These are phyloP conservation scores for Hyperoplus lanceolatus DNA, from an alignment of 2,797 vertebrate genomes.

Conservation along the genomic window DNA sequence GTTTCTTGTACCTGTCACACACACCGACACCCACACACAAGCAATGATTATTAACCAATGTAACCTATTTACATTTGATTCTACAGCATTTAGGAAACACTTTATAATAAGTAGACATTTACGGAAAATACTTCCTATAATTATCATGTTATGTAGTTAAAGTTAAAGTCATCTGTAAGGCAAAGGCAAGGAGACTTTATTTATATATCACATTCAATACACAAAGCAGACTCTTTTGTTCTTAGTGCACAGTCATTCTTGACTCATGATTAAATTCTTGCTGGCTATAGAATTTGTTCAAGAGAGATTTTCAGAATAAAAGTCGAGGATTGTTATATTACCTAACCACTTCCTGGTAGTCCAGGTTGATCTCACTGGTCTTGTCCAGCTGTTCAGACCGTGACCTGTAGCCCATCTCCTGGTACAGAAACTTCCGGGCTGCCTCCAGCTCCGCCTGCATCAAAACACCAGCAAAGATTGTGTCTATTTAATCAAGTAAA, in stretches of 20 bases:
- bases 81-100: neutral
- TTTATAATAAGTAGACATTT: neutral
- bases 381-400: conserved; percentile 93
- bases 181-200: no score
- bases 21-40: neutral
- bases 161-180: no score
- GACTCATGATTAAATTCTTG: no score
- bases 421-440: conserved; percentile 91
- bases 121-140: neutral
- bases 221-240: no score
- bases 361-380: conserved; percentile 91
- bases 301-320: no score
- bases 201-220: no score
- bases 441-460: conserved; percentile 88
- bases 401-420: conserved; percentile 98
- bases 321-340: conserved; percentile 54
- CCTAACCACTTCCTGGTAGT: conserved; percentile 91
- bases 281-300: no score
- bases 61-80: neutral
- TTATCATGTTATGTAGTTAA: no score
- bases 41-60: neutral
- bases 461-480: neutral
- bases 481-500: neutral
- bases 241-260: no score
- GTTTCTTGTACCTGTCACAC: conserved; percentile 91